These are phyloP conservation scores for Calliscelio sp. DNA, from an alignment of 2,888 invertebrate species.

Conservation along the genomic window DNA sequence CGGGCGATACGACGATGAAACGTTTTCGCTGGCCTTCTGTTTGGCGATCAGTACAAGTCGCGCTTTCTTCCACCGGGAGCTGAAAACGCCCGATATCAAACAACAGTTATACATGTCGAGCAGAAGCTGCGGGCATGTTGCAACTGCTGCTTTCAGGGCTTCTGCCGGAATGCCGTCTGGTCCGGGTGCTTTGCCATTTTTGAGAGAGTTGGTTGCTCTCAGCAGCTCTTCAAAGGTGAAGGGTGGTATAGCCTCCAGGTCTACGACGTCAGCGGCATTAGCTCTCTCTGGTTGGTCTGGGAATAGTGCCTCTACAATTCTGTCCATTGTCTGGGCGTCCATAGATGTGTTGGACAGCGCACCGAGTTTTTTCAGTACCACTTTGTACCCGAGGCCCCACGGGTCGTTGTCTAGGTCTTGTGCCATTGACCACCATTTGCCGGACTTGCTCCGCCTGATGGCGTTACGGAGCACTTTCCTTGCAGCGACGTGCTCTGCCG, in stretches of 20 bases:
- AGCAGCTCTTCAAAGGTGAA: not conserved
- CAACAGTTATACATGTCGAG: conserved; percentile 45
- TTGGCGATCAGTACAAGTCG: conserved; percentile 14
- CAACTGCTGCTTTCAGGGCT: not conserved
- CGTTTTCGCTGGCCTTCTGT: not conserved
- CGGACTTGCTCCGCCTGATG: not conserved
- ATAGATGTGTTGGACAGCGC: not conserved
- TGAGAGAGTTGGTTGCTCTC: not conserved
- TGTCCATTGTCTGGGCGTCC: not conserved
- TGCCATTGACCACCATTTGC: too few species aligned
- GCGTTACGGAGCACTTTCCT: not conserved
- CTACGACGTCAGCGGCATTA: too few species aligned
- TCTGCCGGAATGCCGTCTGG: not conserved
- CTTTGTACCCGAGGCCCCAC: not conserved
- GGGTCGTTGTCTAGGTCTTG: not conserved
- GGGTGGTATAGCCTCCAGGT: not conserved
- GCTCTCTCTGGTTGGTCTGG: not conserved
- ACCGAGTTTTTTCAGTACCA: not conserved
- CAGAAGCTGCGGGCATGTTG: not conserved
- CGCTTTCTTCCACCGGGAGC: not conserved
- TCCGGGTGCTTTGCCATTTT: not conserved
- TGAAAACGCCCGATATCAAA: conserved; percentile 43
- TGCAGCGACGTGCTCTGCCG: not conserved
- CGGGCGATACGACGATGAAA: conserved; percentile 3
- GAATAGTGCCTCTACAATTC: not conserved